phyloP scores from a whole-genome alignment of 2,888 invertebrate species.

The Catocala nupta region DNA sequence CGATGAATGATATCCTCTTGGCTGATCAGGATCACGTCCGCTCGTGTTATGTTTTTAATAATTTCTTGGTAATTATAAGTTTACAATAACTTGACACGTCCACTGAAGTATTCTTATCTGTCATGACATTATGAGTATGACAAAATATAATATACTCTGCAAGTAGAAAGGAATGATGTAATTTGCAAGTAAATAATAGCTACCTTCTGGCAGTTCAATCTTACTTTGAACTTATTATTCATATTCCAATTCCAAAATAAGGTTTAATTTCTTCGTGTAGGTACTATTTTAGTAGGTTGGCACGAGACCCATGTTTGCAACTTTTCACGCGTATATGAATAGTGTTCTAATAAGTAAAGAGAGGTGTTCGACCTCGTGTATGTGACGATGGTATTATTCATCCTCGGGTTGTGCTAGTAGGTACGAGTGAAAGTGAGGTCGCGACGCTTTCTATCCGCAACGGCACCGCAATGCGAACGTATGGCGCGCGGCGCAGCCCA shows the following conservation, averaged over 20 bases:
- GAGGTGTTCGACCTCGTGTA: slow-evolving; percentile 27
- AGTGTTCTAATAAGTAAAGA: background rate
- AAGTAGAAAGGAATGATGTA: background rate
- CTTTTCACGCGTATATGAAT: no score
- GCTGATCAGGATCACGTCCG: slow-evolving; percentile 43
- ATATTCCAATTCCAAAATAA: no score
- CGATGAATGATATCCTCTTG: slow-evolving; percentile 63
- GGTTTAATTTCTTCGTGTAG: no score
- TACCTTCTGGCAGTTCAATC: no score
- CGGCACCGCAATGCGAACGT: slow-evolving; percentile 33
- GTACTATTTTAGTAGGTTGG: no score
- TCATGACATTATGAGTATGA: slow-evolving; percentile 3
- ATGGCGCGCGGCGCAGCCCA: slow-evolving; percentile 18
- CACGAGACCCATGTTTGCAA: no score
- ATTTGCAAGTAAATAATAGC: no score
- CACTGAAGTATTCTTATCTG: slow-evolving; percentile 24
- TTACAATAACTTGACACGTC: slow-evolving; percentile 32
- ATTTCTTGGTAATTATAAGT: slow-evolving; percentile 37
- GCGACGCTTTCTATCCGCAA: slow-evolving; percentile 82
- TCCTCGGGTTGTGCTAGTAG: slow-evolving; percentile 56
- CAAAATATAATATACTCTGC: background rate
- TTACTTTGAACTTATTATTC: no score
- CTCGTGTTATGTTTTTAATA: slow-evolving; percentile 38
- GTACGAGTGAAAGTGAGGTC: slow-evolving; percentile 83
- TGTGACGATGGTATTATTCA: slow-evolving; percentile 50